phyloP scores from a whole-genome alignment of 2,113 vertebrate species.

The Xiphias gladius region DNA sequence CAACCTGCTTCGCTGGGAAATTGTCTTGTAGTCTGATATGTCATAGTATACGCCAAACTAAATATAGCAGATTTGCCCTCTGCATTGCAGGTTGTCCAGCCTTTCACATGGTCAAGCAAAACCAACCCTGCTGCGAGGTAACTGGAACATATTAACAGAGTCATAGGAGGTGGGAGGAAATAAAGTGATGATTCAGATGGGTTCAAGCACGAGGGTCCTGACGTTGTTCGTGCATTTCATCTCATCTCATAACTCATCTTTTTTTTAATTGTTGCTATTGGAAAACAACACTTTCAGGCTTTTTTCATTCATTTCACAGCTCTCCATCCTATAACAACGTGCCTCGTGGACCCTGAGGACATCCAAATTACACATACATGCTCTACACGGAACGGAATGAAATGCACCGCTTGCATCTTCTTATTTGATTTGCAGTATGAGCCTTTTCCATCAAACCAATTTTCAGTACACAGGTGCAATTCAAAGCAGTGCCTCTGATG shows the following conservation, averaged over 20 bases:
- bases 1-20: constrained; percentile 39
- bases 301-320: constrained; percentile 19
- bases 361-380: constrained; percentile 15
- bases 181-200: constrained; percentile 42
- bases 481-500: constrained; percentile 37
- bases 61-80: constrained; percentile 68
- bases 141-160: constrained; percentile 18
- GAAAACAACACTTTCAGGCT: constrained; percentile 12
- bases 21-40: constrained; percentile 73
- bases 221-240: constrained; percentile 17
- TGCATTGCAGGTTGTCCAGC: constrained; percentile 20
- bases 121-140: constrained; percentile 30
- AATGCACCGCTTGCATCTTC: not conserved
- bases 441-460: not conserved
- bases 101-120: constrained; percentile 39
- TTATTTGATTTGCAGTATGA: not conserved
- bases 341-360: not conserved
- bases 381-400: not conserved
- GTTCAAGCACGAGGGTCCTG: constrained; percentile 24
- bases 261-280: constrained; percentile 29
- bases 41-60: constrained; percentile 68
- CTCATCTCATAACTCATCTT: constrained; percentile 28
- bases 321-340: not conserved
- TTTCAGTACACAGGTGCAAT: constrained; percentile 25
- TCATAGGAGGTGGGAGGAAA: constrained; percentile 41